Base-by-base conservation (phyloP, 1,140 invertebrate species). In the Drosophila tani region DNA sequence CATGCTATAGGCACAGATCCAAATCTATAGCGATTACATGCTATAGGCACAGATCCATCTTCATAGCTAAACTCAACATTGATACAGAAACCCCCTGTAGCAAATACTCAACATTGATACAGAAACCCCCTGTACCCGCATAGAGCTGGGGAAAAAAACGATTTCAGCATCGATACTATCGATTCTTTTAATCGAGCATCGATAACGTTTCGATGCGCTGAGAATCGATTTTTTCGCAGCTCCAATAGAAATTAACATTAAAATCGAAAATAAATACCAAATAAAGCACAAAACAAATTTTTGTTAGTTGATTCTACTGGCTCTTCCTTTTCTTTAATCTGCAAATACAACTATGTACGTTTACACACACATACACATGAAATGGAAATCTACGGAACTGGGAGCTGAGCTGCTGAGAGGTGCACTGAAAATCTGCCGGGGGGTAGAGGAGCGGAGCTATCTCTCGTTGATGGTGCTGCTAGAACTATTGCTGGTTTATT, bases 21-120 rank as follows among this genome's bases (percentile, higher is more conserved):
- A 79, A 65, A 79, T 91, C 62, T 91, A 91, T 83, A 79, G 71
- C 70, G 90, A 91, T 45, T 91, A 90, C 76, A 91, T 91, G 71
- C 90, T 91, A 74, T n/a, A 53, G 80, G 12, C 43, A 59, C 46
- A 60, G 55, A 57, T 14, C 38, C 55, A 79, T 46, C 49, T 55
- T 59, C 41, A 38, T 66, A 70, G 50, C 57, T 46, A 53, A 47
- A 82, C 55, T 59, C 57, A 64, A 65, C 35, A 81, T 60, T 78
- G 56, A 49, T 58, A 45, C 24, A n/a, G n/a, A n/a, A n/a, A n/a
- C n/a, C n/a, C n/a, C n/a, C n/a, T n/a, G n/a, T n/a, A n/a, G n/a
- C 21, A 3, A 24, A 24, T 24, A 24, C 21, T 3, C 21, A 24
- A 24, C 21, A 75, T 84, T 74, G 21, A 49, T 59, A 60, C 19